Conservation (phyloP, 2,113 vertebrate genomes). For the Peromyscus leucopus region DNA sequence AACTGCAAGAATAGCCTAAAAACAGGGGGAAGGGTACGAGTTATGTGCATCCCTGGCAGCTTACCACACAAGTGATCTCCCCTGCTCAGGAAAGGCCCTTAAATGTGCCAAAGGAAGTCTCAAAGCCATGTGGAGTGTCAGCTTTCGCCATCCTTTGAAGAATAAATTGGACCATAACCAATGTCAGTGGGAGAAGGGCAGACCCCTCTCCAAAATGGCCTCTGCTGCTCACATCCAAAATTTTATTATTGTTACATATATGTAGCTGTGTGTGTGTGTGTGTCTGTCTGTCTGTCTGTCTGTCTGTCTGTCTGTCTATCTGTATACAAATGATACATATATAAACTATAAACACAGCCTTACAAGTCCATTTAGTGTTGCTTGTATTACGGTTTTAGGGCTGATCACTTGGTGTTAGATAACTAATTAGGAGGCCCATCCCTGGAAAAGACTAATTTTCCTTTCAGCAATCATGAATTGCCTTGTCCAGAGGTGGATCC, state of each 20-base stretch:
- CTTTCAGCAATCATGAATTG: background rate
- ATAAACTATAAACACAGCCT: too few species aligned
- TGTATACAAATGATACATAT: too few species aligned
- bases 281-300: too few species aligned
- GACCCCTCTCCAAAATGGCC: background rate
- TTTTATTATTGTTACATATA: background rate
- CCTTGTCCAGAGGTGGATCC: background rate
- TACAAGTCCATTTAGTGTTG: too few species aligned
- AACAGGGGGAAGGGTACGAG: background rate
- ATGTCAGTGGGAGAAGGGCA: background rate
- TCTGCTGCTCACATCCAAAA: background rate
- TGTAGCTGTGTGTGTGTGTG: too few species aligned
- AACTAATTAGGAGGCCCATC: background rate
- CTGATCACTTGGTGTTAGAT: background rate
- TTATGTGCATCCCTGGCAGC: background rate
- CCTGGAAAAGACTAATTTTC: too few species aligned
- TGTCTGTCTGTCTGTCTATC: too few species aligned
- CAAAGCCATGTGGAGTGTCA: background rate
- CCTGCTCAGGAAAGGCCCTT: background rate
- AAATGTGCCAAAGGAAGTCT: background rate
- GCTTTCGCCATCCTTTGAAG: background rate
- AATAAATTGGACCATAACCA: background rate
- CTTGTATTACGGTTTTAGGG: background rate
- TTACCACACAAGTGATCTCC: background rate
- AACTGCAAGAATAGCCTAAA: background rate